A percentile compares a stretch with the other conserved stretches of the same genome.
Evolutionary conservation across 2,888 invertebrate genomes (phyloP).

Genomic region (Drosophila emarginata): DNA sequence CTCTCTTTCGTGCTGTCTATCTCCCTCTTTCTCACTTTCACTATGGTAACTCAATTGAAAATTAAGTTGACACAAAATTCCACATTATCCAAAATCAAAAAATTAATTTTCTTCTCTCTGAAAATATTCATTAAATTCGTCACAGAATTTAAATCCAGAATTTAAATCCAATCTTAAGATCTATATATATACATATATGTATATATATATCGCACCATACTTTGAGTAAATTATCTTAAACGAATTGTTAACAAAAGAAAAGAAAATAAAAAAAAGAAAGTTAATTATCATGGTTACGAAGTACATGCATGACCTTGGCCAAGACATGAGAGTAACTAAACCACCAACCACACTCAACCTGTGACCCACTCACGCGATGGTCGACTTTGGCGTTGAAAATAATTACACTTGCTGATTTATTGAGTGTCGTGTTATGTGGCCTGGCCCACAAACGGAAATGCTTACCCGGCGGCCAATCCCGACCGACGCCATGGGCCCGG

Average conservation of each 20-base stretch:
- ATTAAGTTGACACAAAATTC: too few species aligned
- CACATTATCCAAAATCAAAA: too few species aligned
- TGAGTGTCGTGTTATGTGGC: conserved; percentile 58
- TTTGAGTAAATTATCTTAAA: too few species aligned
- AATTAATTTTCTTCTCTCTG: too few species aligned
- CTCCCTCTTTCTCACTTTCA: conserved; percentile 37
- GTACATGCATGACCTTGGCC: not conserved
- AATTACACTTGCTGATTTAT: conserved; percentile 75
- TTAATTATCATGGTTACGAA: not conserved
- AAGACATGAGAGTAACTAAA: not conserved
- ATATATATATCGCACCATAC: too few species aligned
- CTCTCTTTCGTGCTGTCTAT: conserved; percentile 21
- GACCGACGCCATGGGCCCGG: conserved; percentile 29
- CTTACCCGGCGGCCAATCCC: conserved; percentile 12
- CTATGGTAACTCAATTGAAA: too few species aligned
- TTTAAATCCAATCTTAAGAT: not conserved
- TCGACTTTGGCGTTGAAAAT: conserved; percentile 64
- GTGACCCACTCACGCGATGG: conserved; percentile 29
- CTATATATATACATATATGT: too few species aligned
- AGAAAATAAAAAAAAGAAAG: not conserved
- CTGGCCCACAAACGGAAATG: conserved; percentile 32
- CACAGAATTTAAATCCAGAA: too few species aligned
- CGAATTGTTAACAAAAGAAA: too few species aligned
- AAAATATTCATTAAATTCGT: too few species aligned
- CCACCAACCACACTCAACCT: not conserved